Conservation (phyloP, 1,140 invertebrate species). For the Rhagoletis zephyria region DNA sequence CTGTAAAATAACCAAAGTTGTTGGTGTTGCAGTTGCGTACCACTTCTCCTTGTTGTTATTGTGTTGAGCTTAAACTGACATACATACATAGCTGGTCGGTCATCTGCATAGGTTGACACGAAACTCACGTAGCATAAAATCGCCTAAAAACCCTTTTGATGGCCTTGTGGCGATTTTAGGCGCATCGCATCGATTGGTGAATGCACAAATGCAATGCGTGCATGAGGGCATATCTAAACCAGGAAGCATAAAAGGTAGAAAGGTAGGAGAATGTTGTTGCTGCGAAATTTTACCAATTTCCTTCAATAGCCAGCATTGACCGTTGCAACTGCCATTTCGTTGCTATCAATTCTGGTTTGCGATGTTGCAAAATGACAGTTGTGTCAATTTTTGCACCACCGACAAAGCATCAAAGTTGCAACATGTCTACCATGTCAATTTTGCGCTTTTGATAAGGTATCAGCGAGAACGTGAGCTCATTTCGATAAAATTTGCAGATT, state of each 20-base stretch:
- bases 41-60: conserved; percentile 3
- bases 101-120: conserved; percentile 32
- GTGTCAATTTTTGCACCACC: neutral
- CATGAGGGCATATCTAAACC: neutral
- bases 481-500: no score
- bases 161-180: neutral
- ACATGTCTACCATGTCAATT: conserved; percentile 3
- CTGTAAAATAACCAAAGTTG: conserved; percentile 13
- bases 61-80: conserved; percentile 15
- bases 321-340: neutral
- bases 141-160: conserved; percentile 9
- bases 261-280: neutral
- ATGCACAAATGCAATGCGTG: neutral
- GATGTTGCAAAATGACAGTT: neutral
- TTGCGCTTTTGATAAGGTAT: neutral
- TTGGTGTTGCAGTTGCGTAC: neutral
- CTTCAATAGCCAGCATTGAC: neutral
- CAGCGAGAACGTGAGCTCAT: neutral
- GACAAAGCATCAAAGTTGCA: neutral
- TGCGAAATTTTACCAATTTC: neutral
- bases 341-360: neutral
- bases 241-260: no score
- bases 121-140: conserved; percentile 41
- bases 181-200: neutral
- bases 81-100: no score